phyloP scores from a whole-genome alignment of 2,888 invertebrate species.

The Sinodicranocentrus sp. region DNA sequence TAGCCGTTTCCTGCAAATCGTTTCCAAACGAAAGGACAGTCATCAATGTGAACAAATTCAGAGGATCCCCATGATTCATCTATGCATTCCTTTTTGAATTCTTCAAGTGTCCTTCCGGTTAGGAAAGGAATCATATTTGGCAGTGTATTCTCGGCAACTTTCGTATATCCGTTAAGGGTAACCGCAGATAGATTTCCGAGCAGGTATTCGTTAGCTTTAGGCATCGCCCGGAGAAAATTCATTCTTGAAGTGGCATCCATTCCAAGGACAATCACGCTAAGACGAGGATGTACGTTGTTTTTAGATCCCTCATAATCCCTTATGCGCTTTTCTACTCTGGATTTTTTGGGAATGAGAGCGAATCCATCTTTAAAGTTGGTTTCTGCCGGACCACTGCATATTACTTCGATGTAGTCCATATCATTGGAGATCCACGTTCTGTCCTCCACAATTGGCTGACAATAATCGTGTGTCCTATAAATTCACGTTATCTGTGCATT shows the following conservation, averaged over 20 bases:
- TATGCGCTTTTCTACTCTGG: conserved; percentile 44
- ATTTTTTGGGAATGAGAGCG: conserved; percentile 48
- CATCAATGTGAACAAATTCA: conserved; percentile 73
- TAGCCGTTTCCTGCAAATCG: conserved; percentile 61
- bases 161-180: conserved; percentile 77
- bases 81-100: conserved; percentile 79
- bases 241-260: conserved; percentile 78
- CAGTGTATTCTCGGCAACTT: conserved; percentile 80
- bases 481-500: neutral
- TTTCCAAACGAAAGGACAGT: conserved; percentile 73
- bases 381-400: conserved; percentile 39
- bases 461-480: neutral
- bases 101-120: conserved; percentile 76
- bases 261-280: conserved; percentile 78
- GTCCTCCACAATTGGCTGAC: conserved; percentile 38
- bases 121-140: conserved; percentile 79
- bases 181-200: conserved; percentile 77
- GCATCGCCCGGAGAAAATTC: conserved; percentile 78
- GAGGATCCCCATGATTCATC: conserved; percentile 59
- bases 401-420: conserved; percentile 62
- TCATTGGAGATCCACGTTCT: conserved; percentile 39
- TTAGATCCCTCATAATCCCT: conserved; percentile 1
- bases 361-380: conserved; percentile 64
- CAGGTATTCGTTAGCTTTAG: conserved; percentile 77
- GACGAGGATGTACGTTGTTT: neutral